A percentile compares a stretch with the other conserved stretches of the same genome.
Conservation (phyloP, 2,113 vertebrate species). For the Crotalus helleri region DNA sequence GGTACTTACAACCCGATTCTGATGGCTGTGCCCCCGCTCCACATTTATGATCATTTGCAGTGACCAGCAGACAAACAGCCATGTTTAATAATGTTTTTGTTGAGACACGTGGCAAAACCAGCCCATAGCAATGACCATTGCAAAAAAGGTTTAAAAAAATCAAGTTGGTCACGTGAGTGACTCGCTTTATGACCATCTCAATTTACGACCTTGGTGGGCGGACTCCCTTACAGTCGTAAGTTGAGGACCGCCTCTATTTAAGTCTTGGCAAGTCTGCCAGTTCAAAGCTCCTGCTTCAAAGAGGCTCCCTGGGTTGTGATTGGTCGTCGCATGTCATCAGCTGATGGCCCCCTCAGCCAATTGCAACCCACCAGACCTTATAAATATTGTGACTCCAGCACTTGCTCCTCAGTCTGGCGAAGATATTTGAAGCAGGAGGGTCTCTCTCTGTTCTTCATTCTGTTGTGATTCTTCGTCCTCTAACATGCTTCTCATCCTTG, state of each 20-base stretch:
- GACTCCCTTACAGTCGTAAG: background rate
- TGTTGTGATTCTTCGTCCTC: background rate
- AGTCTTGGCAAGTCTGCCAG: background rate
- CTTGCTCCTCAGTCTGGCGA: background rate
- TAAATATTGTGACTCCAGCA: background rate
- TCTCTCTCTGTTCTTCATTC: background rate
- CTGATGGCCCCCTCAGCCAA: background rate
- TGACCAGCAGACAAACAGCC: too few relatives aligned
- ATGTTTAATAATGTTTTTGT: too few relatives aligned
- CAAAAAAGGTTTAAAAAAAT: background rate
- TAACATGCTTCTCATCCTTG: background rate
- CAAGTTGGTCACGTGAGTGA: background rate
- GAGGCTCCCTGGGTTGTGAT: background rate
- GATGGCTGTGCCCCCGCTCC: too few relatives aligned
- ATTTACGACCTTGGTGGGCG: background rate
- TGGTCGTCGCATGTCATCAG: background rate
- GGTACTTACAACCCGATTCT: too few relatives aligned
- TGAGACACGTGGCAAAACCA: too few relatives aligned
- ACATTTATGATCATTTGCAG: too few relatives aligned
- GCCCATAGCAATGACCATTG: background rate
- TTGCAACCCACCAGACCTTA: background rate
- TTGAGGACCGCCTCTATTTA: background rate
- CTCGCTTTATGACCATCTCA: background rate
- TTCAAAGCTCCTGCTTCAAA: background rate
- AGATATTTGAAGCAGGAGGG: background rate